phyloP scores from a whole-genome alignment of 2,113 vertebrate genomes.

The Myiozetetes cayanensis region DNA sequence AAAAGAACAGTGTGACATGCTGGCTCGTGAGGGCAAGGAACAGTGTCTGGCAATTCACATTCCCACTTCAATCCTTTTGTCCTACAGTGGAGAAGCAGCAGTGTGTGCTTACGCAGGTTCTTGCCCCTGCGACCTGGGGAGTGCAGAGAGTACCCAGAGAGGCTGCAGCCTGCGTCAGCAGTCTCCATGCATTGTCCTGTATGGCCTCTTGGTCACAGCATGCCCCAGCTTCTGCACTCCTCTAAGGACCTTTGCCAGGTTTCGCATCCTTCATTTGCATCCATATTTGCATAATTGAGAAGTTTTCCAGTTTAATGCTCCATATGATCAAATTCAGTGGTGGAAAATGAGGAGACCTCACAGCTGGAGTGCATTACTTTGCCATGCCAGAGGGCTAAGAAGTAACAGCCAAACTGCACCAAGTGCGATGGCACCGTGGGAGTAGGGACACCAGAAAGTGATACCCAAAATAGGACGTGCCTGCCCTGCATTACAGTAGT shows the following conservation, averaged over 20 bases:
- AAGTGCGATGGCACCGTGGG: fast-evolving
- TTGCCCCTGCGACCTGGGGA: not conserved
- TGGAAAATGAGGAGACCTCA: not conserved
- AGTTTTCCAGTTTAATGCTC: not conserved
- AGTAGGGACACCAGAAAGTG: not conserved
- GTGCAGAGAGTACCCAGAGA: not conserved
- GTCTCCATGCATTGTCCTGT: not conserved
- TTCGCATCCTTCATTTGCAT: not conserved
- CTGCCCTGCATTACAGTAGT: not conserved
- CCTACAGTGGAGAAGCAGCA: not conserved
- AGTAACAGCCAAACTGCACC: not conserved
- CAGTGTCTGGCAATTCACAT: not conserved
- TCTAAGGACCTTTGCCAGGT: not conserved
- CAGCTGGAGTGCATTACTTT: not conserved
- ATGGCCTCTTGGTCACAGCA: not conserved
- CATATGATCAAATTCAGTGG: not conserved
- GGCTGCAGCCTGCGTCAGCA: not conserved
- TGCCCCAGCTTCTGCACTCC: not conserved
- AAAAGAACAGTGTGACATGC: not conserved
- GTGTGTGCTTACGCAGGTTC: fast-evolving
- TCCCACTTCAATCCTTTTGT: not conserved
- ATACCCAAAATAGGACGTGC: not conserved
- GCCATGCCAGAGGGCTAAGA: not conserved
- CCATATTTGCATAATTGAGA: not conserved
- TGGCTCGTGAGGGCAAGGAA: not conserved